Percentiles rank a stretch among this genome's conserved stretches.
Evolutionary conservation across 1,140 invertebrate species (phyloP).

Genomic region (Bombus vancouverensis): DNA sequence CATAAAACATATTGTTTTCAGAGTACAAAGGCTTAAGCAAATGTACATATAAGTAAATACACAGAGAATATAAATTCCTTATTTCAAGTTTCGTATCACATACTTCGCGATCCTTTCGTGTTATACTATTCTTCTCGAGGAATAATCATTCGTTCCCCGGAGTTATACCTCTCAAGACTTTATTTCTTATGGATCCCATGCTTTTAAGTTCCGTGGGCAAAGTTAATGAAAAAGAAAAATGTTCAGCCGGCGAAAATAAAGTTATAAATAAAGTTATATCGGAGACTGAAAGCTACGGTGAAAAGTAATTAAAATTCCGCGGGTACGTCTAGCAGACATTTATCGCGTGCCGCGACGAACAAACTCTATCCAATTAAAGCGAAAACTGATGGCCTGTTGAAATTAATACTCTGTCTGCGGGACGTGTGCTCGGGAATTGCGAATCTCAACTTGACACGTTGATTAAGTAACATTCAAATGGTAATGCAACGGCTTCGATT

Average conservation of each 20-base stretch:
- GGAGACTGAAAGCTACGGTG: neutral
- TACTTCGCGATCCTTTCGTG: no score
- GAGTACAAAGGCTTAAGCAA: neutral
- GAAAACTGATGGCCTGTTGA: constrained; percentile 27
- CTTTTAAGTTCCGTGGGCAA: neutral
- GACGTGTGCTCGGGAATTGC: constrained; percentile 18
- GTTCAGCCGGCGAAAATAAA: no score
- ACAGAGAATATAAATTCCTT: neutral
- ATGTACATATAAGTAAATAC: neutral
- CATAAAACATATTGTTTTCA: no score
- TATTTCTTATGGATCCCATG: neutral
- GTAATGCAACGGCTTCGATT: constrained; percentile 53
- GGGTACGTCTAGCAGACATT: neutral
- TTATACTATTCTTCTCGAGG: no score
- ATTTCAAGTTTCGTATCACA: neutral
- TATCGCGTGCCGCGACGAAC: constrained; percentile 6
- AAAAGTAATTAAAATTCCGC: neutral
- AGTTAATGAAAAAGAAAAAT: neutral
- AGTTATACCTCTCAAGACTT: neutral
- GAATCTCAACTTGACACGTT: constrained; percentile 49
- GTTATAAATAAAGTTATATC: neutral
- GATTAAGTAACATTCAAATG: constrained; percentile 53
- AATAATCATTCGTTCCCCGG: neutral
- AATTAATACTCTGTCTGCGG: constrained; percentile 26
- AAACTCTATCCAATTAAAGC: constrained; percentile 26